These are phyloP conservation scores for Atrina japonica DNA, from an alignment of 2,888 invertebrate genomes.

Conservation along the genomic window DNA sequence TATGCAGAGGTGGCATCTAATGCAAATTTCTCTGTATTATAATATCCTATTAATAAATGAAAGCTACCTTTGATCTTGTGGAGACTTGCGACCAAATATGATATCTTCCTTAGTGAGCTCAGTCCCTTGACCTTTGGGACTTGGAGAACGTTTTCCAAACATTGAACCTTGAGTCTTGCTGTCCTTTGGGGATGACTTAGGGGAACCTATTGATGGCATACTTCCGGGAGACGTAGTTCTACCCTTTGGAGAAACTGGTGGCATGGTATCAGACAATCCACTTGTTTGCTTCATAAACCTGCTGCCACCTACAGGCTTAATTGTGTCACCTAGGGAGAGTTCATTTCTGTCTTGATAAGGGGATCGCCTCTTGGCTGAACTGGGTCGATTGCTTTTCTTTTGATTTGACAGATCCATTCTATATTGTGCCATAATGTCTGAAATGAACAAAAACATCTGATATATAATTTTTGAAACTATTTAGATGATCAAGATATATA, in stretches of 20 bases:
- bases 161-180: slow-evolving; percentile 8
- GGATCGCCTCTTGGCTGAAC: slow-evolving; percentile 39
- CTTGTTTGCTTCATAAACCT: slow-evolving; percentile 49
- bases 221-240: slow-evolving; percentile 27
- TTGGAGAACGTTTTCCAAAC: slow-evolving; percentile 31
- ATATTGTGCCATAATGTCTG: slow-evolving; percentile 35
- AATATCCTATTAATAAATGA: too few relatives aligned
- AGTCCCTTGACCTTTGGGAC: slow-evolving; percentile 26
- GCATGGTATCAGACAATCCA: slow-evolving; percentile 8
- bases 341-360: slow-evolving; percentile 31
- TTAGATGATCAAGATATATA: too few relatives aligned
- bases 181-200: slow-evolving; percentile 39
- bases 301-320: slow-evolving; percentile 48
- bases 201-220: slow-evolving; percentile 40
- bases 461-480: too few relatives aligned
- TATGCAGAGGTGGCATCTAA: too few relatives aligned
- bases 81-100: slow-evolving; percentile 69
- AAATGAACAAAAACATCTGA: too few relatives aligned
- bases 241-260: slow-evolving; percentile 25
- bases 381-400: slow-evolving; percentile 33
- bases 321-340: slow-evolving; percentile 50
- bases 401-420: slow-evolving; percentile 27
- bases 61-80: slow-evolving; percentile 38
- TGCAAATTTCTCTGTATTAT: too few relatives aligned
- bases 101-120: slow-evolving; percentile 63